Conservation (phyloP, 1,140 invertebrate species). For the Drosophila trapezifrons region DNA sequence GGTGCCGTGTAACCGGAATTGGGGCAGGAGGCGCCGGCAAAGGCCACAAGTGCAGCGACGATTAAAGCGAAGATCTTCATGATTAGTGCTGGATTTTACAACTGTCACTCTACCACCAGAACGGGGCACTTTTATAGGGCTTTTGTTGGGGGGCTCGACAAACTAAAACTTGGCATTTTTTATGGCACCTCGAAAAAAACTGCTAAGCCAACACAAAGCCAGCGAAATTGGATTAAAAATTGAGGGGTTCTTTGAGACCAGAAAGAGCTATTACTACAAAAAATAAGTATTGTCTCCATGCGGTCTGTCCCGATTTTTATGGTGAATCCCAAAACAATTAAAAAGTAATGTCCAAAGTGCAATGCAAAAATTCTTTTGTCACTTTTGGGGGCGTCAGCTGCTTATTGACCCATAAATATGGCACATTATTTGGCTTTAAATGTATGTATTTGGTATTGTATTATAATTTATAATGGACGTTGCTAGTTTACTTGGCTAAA, state of each 20-base stretch:
- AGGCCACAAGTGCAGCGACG: conserved; percentile 25
- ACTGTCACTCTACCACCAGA: conserved; percentile 2
- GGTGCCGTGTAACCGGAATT: conserved; percentile 2
- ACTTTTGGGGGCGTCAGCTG: not conserved
- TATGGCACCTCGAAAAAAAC: not conserved
- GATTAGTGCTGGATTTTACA: conserved; percentile 3
- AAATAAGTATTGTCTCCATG: conserved; percentile 6
- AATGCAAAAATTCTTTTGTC: not conserved
- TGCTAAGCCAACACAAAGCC: conserved; percentile 15
- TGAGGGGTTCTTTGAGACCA: not conserved
- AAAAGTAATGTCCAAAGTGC: conserved; percentile 13
- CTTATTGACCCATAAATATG: conserved; percentile 4
- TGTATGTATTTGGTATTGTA: not conserved
- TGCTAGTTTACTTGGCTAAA: not conserved
- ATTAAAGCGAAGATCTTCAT: conserved; percentile 50
- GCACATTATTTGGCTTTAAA: not conserved
- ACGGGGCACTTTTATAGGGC: conserved; percentile 19
- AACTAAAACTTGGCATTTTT: conserved; percentile 31
- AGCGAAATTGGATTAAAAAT: conserved; percentile 12
- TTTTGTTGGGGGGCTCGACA: not conserved
- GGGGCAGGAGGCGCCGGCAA: conserved; percentile 38
- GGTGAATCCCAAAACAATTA: conserved; percentile 18
- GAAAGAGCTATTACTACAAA: not conserved
- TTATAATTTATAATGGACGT: not conserved
- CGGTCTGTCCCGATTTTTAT: conserved; percentile 13